Evolutionary conservation across 2,113 vertebrate species (phyloP), one percentile per base, ranked within the genome.

Genomic region (Seriola quinqueradiata): DNA sequence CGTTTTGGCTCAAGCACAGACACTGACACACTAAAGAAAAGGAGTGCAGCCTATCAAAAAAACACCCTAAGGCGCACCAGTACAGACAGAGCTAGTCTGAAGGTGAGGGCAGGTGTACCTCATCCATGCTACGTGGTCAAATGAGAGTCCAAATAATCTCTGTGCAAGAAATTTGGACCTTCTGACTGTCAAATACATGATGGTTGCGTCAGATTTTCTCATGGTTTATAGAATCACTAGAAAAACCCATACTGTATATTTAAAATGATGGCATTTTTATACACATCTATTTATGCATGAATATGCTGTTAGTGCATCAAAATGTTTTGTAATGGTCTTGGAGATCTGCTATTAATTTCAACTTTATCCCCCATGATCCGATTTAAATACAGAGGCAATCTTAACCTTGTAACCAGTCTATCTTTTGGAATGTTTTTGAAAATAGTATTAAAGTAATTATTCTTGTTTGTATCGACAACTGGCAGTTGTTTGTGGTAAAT

Each of bases 41-140:
- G 92, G 54, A 94, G 93, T 6, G 88, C 91, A 38, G 91, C 86
- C 10, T 93, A 92, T 85, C 93, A 92, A 59, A 94, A 95, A 71
- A 91, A 64, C 65, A 90, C 92, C 3, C 50, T 90, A 0, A 90
- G 91, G 64, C 91, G 88, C 19, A 25, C 77, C 8, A 92, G 87
- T 55, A 40, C 89, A 76, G 90, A 91, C 11, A 90, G 91, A 55
- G 70, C 69, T 46, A 89, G 55, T 81, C 36, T 93, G 38, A 93
- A 94, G 61, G 77, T 86, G 70, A 92, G 86, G 63, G 67, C 81
- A 77, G 90, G 81, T 6, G 75, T 76, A 17, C 67, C 68, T 1
- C 91, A 90, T 66, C 86, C 87, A 14, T 93, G 87, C 76, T 92
- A 92, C 4, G 78, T 94, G 4, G 1, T 92, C 50, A 73, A 73